A percentile compares a stretch with the other conserved stretches of the same genome.
These are phyloP conservation scores for Cryptotis parvus DNA, from an alignment of 2,113 vertebrate species.

Conservation along the genomic window DNA sequence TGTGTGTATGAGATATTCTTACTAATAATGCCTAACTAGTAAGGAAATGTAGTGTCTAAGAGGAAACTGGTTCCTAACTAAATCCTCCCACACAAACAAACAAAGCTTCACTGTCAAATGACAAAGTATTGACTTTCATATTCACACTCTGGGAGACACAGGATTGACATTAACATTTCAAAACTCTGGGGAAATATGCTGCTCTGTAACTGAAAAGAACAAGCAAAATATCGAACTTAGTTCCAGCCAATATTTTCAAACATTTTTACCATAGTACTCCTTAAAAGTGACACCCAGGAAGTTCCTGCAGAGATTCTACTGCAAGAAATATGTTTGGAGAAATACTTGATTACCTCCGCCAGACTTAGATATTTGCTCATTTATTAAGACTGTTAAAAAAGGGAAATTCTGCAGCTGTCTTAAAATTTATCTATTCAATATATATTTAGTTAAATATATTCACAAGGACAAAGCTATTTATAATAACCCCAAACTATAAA, in stretches of 20 bases:
- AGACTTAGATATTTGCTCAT: not conserved
- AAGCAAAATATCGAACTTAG: not conserved
- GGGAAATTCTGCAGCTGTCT: not conserved
- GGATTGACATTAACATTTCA: constrained; percentile 10
- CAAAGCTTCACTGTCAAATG: constrained; percentile 12
- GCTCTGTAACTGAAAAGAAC: not conserved
- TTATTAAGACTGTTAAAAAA: not conserved
- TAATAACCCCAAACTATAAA: not conserved
- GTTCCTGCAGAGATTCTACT: not conserved
- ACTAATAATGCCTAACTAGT: not conserved
- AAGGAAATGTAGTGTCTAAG: not conserved
- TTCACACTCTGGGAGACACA: not conserved
- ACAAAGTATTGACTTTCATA: constrained; percentile 46
- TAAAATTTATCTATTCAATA: constrained; percentile 23
- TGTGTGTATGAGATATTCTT: not conserved
- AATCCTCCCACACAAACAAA: constrained; percentile 16
- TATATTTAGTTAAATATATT: not conserved
- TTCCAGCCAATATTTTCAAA: not conserved
- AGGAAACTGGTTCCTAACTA: constrained; percentile 9
- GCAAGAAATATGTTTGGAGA: not conserved
- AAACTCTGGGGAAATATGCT: not conserved
- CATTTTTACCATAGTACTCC: not conserved
- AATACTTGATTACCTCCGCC: not conserved
- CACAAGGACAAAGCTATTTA: constrained; percentile 20
- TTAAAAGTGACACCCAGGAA: not conserved